Evolutionary conservation across 2,797 vertebrate genomes (phyloP).

Genomic region (Eospalax fontanierii): DNA sequence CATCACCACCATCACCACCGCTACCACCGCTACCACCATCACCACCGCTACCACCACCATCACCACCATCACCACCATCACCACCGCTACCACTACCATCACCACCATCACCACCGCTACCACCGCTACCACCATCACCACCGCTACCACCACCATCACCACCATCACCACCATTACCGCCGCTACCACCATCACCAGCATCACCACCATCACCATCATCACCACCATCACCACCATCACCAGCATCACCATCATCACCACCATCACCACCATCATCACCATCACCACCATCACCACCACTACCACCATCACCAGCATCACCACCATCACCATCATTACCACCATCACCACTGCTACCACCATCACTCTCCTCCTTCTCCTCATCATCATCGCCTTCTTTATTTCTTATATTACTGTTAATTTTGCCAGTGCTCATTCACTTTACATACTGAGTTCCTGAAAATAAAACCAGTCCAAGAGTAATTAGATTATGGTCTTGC

Average conservation of each 20-base stretch:
- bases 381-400: too few relatives aligned
- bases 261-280: background rate
- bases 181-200: too few relatives aligned
- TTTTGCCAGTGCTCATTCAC: constrained; percentile 24
- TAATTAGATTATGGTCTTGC: background rate
- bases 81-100: too few relatives aligned
- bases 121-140: background rate
- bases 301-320: too few relatives aligned
- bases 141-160: background rate
- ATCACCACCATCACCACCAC: background rate
- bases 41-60: background rate
- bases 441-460: constrained; percentile 21
- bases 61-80: too few relatives aligned
- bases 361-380: background rate
- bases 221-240: too few relatives aligned
- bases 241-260: background rate
- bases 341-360: too few relatives aligned
- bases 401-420: background rate
- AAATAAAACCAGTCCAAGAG: background rate
- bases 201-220: too few relatives aligned
- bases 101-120: too few relatives aligned
- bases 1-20: background rate
- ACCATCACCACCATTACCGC: background rate
- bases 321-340: too few relatives aligned
- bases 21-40: background rate